Percentiles rank a stretch among this genome's conserved stretches.
Evolutionary conservation across 2,113 vertebrate species (phyloP).

Genomic region (Phrynosoma blainvillii): DNA sequence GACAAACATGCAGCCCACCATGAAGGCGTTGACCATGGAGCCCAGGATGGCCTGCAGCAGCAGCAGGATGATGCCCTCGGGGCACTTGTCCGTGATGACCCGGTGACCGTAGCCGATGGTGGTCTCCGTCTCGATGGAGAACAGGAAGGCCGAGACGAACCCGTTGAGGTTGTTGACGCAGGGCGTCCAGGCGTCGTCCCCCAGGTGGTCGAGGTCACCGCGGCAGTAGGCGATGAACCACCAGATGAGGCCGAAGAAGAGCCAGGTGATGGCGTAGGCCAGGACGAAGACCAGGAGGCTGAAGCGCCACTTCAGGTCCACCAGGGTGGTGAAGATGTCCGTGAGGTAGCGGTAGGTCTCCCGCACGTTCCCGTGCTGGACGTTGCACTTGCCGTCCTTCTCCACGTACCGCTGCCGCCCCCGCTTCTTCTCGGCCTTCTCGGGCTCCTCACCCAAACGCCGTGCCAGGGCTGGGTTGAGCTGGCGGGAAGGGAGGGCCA

Average conservation of each 20-base stretch:
- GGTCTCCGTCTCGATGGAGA: conserved; percentile 97
- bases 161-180: conserved; percentile 97
- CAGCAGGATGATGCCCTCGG: conserved; percentile 92
- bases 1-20: conserved; percentile 92
- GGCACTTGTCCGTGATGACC: conserved; percentile 96
- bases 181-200: conserved; percentile 91
- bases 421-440: conserved; percentile 62
- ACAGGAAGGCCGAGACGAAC: conserved; percentile 95
- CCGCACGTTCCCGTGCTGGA: conserved; percentile 92
- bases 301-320: conserved; percentile 97
- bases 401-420: conserved; percentile 94
- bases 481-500: not conserved
- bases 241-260: conserved; percentile 97
- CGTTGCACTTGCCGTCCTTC: conserved; percentile 95
- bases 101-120: conserved; percentile 96
- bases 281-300: conserved; percentile 96
- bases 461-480: not conserved
- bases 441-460: conserved; percentile 45
- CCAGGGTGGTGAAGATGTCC: conserved; percentile 97
- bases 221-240: conserved; percentile 96
- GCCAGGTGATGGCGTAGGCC: conserved; percentile 95
- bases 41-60: conserved; percentile 95
- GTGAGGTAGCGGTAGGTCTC: conserved; percentile 97
- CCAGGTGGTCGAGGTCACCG: conserved; percentile 95
- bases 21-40: conserved; percentile 98